A percentile compares a stretch with the other conserved stretches of the same genome.
phyloP scores from a whole-genome alignment of 2,797 vertebrate species.

The Gorsachius magnificus region DNA sequence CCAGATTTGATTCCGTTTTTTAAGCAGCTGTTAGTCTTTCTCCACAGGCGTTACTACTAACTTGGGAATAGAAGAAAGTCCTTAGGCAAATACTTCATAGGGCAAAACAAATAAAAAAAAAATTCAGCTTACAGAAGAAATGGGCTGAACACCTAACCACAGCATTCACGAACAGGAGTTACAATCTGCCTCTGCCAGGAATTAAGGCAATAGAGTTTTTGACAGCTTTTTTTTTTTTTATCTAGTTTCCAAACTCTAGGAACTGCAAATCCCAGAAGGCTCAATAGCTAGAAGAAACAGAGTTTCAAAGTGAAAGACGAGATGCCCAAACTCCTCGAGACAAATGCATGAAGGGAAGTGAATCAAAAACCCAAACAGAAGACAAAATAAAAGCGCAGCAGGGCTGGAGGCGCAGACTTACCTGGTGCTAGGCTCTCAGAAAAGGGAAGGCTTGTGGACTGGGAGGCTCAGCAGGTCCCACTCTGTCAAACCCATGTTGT shows the following conservation, averaged over 20 bases:
- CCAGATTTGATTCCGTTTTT: background rate
- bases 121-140: background rate
- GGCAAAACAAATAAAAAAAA: background rate
- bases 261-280: background rate
- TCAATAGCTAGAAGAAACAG: background rate
- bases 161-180: background rate
- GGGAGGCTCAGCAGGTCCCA: background rate
- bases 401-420: background rate
- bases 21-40: background rate
- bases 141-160: background rate
- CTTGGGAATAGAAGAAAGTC: background rate
- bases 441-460: background rate
- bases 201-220: background rate
- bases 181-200: background rate
- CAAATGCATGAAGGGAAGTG: background rate
- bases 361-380: background rate
- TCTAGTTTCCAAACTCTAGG: background rate
- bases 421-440: background rate
- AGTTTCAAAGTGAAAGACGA: background rate
- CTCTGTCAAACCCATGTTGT: background rate
- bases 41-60: background rate
- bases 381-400: background rate
- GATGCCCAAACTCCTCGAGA: background rate
- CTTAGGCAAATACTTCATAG: background rate
- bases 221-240: background rate